Evolutionary conservation across 2,797 vertebrate species (phyloP).

Genomic region (Dendrocincla tyrannina): DNA sequence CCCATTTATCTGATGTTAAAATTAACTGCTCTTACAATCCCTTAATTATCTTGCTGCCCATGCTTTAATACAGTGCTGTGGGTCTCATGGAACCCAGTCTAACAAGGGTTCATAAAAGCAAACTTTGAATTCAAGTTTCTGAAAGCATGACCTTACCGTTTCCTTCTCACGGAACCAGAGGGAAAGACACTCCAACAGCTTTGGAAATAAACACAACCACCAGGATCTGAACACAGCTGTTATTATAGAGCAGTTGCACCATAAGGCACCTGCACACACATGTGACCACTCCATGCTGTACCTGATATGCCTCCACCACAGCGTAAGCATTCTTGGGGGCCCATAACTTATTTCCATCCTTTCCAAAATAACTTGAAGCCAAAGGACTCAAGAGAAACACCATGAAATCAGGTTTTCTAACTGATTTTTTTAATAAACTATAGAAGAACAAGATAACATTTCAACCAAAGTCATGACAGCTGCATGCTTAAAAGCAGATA

Average conservation of each 20-base stretch:
- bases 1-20: neutral
- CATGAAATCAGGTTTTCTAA: slow-evolving; percentile 44
- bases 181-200: neutral
- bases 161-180: neutral
- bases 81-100: accelerated
- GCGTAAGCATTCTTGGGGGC: neutral
- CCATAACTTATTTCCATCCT: neutral
- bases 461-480: slow-evolving; percentile 43
- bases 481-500: slow-evolving; percentile 59
- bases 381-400: slow-evolving; percentile 25
- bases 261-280: neutral
- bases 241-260: neutral
- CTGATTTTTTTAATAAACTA: slow-evolving; percentile 67
- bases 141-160: neutral
- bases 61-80: neutral
- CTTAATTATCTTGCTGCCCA: neutral
- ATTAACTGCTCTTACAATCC: neutral
- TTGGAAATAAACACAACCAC: neutral
- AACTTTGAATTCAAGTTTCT: neutral
- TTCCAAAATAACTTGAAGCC: neutral
- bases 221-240: neutral
- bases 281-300: accelerated
- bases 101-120: accelerated
- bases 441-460: slow-evolving; percentile 55
- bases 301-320: accelerated